Evolutionary conservation across 2,888 invertebrate genomes (phyloP).

Genomic region (Hesperia comma): DNA sequence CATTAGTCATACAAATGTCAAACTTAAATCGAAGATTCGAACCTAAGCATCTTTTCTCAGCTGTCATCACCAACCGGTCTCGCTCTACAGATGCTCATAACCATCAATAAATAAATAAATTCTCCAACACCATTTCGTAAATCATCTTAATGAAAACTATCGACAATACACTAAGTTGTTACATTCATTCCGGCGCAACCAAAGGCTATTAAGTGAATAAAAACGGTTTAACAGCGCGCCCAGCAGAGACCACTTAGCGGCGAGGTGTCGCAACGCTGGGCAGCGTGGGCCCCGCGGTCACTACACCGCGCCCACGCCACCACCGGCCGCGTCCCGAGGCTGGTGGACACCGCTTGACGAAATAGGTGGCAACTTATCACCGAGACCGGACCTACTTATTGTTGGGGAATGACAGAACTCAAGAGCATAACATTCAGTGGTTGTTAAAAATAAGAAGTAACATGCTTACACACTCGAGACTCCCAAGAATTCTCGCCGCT

Average conservation of each 20-base stretch:
- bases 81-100: no score
- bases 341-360: conserved; percentile 11
- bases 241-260: conserved; percentile 36
- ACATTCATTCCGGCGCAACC: neutral
- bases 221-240: neutral
- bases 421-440: no score
- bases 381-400: neutral
- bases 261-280: conserved; percentile 57
- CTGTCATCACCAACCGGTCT: no score
- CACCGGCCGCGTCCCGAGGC: conserved; percentile 4
- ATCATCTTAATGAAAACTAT: neutral
- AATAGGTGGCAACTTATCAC: conserved; percentile 14
- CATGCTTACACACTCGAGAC: no score
- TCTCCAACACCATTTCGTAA: neutral
- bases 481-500: no score
- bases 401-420: no score
- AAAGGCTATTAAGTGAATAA: neutral
- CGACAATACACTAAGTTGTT: neutral
- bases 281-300: conserved; percentile 50
- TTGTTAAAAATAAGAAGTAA: no score
- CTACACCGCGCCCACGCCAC: conserved; percentile 50
- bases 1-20: no score
- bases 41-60: no score
- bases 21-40: no score
- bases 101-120: no score